These are phyloP conservation scores for Pogonognathellus flavescens DNA, from an alignment of 1,140 invertebrate genomes.

Conservation along the genomic window DNA sequence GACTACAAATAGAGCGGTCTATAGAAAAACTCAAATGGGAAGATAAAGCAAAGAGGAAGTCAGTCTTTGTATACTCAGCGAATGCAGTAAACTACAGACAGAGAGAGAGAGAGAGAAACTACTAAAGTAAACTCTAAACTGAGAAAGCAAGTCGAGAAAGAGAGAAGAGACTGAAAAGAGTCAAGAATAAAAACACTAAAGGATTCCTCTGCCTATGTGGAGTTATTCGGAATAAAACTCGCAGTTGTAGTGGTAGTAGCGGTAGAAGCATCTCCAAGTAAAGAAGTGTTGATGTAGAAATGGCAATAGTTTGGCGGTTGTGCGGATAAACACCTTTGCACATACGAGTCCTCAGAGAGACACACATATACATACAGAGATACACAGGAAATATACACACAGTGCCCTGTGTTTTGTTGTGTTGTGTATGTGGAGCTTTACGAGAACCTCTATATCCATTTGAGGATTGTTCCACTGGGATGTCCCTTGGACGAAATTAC, in stretches of 20 bases:
- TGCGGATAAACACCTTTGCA: conserved; percentile 48
- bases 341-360: conserved; percentile 47
- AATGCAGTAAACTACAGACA: too few relatives aligned
- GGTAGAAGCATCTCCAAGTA: background rate
- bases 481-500: conserved; percentile 51
- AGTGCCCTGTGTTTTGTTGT: conserved; percentile 30
- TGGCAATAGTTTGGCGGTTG: conserved; percentile 45
- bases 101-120: too few relatives aligned
- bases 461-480: conserved; percentile 59
- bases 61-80: too few relatives aligned
- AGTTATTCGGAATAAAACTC: conserved; percentile 28
- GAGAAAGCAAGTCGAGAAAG: too few relatives aligned
- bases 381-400: background rate
- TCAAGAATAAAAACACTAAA: too few relatives aligned
- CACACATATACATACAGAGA: background rate
- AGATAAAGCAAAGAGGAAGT: background rate
- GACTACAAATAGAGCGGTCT: background rate
- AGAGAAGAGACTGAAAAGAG: too few relatives aligned
- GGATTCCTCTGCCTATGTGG: too few relatives aligned
- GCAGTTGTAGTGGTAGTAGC: background rate
- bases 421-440: conserved; percentile 14
- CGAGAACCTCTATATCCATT: conserved; percentile 48
- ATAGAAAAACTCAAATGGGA: conserved; percentile 34
- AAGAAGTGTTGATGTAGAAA: conserved; percentile 50
- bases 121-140: too few relatives aligned